Evolutionary conservation across 2,113 vertebrate species (phyloP), one percentile per base, ranked within the genome.

Genomic region (Orthonyx spaldingii): DNA sequence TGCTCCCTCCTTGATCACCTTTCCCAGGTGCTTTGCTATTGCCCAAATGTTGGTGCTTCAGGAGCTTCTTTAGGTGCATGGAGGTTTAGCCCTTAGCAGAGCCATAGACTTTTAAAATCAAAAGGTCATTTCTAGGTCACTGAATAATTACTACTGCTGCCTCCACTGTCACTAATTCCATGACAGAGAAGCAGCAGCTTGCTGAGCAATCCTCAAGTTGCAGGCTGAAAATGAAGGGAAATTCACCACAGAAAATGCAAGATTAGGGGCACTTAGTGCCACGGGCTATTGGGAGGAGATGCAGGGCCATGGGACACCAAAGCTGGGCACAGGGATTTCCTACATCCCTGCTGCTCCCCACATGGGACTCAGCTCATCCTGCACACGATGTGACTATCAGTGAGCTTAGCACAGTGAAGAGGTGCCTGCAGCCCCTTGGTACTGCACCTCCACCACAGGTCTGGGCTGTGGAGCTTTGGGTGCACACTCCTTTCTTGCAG

Each of bases 301-400:
- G n/a, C 24, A 47, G 57, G 21, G 21, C 22, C 9, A 59, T 13
- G 82, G 13, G 33, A 55, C 68, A 65, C 33, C 26, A 20, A 26
- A 68, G 57, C 49, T 72, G 49, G 53, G 56, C 46, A 35, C 60
- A 30, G 50, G 64, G 70, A 66, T 53, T 63, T 61, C 19, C 42
- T n/a, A 3, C 1, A 3, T 18, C 28, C 60, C 76, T 71, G 57
- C 68, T 87, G 75, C 59, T 87, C 53, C 18, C 59, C 7, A 0
- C 9, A 5, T 3, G 55, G 77, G 24, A 35, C 33, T 49, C 46
- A 69, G 80, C 65, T 79, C 80, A 20, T 6, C 46, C 39, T 6
- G 8, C 55, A 53, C 37, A 22, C 0, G 0, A 10, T 3, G 5
- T 13, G 16, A 8, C 19, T 37, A 10, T 23, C 32, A 30, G 28